Percentiles rank a stretch among this genome's conserved stretches.
These are phyloP conservation scores for Numenius phaeopus DNA, from an alignment of 2,797 vertebrate species.

Conservation along the genomic window DNA sequence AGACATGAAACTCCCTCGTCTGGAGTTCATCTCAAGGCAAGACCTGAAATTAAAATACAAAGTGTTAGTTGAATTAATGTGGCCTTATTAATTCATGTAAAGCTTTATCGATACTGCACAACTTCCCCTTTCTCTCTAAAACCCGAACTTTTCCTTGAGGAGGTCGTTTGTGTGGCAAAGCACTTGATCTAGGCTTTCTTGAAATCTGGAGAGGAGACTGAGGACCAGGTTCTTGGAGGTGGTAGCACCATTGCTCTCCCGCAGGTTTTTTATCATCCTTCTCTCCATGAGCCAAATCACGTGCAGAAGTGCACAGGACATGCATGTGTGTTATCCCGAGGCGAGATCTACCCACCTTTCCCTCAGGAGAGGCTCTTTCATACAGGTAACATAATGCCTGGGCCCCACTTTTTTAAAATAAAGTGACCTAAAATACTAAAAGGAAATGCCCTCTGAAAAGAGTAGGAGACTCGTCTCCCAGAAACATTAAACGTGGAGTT, in stretches of 20 bases:
- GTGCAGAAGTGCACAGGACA: rapidly evolving
- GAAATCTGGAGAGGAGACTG: background rate
- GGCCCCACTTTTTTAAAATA: background rate
- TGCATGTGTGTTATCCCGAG: background rate
- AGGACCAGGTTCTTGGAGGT: background rate
- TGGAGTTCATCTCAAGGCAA: background rate
- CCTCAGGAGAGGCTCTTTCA: background rate
- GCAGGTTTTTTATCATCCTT: background rate
- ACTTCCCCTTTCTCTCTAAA: background rate
- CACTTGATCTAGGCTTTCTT: background rate
- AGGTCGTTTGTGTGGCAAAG: background rate
- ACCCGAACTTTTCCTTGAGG: background rate
- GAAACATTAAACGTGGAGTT: rapidly evolving
- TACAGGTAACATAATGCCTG: background rate
- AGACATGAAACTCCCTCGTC: background rate
- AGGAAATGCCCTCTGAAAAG: background rate
- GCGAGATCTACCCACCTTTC: background rate
- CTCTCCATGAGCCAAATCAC: background rate
- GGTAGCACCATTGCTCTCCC: rapidly evolving
- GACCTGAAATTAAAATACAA: background rate
- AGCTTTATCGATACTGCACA: background rate
- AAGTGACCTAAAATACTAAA: background rate
- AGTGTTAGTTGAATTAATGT: background rate
- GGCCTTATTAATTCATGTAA: background rate
- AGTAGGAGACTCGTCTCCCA: background rate